Base-by-base conservation (phyloP, 2,888 invertebrate species). In the Hypselothyrea guttata region DNA sequence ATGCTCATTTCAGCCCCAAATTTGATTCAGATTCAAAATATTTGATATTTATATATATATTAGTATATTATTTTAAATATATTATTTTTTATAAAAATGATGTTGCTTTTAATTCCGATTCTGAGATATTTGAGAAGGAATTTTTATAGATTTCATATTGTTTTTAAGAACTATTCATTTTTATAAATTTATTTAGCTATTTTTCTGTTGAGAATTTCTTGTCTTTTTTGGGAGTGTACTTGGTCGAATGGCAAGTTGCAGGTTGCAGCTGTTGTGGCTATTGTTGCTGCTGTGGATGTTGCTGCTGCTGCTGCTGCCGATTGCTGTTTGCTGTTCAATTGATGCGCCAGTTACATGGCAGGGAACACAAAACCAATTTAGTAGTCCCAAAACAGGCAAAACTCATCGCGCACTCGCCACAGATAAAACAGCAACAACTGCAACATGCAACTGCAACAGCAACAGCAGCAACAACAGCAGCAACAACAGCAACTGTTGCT, bases 261-360 rank as follows among this genome's bases (percentile, higher is more conserved):
- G 46, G 42, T 52, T 42, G 55, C 63, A 46, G 44, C 40, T 45
- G 69, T 7, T 22, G 38, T 9, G 54, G 51, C 30, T 54, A 42
- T 11, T 54, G 58, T 41, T 41, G 63, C 41, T 38, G 52, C 59
- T 55, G 57, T 16, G 34, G 30, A 48, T 47, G 55, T 27, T 37
- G 47, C 12, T 31, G 69, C 7, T 33, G 49, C n/a, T 55, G 52
- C 28, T 55, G 56, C n/a, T 53, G 57, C 35, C 44, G 53, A 38
- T 41, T 46, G 63, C 45, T 37, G 55, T 62, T 65, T 55, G 56
- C 63, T 27, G 66, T 65, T 65, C 74, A 83, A 78, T 78, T 78
- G 78, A 78, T 78, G 84, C 84, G 84, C 84, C 74, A 73, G 66
- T 62, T 67, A 84, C 68, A 82, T 78, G 82, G 82, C 82, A 76